Conservation (phyloP, 2,888 invertebrate species). For the Drosophila nr. perissopoda region DNA sequence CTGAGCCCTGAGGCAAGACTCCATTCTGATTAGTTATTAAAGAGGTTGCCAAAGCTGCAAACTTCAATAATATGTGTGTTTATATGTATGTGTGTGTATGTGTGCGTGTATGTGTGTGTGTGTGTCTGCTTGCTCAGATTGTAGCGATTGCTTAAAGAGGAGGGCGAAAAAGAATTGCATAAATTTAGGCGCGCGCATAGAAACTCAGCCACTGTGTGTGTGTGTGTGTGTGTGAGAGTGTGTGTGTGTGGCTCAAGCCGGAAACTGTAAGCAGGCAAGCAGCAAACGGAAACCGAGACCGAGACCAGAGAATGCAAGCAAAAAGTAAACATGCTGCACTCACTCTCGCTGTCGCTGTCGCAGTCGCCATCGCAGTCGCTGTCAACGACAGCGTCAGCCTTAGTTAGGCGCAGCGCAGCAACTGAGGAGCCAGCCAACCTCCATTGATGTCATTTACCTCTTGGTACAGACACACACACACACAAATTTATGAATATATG, state of each 20-base stretch:
- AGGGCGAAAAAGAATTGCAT: constrained; percentile 53
- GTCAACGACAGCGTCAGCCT: constrained; percentile 10
- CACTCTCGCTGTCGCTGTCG: constrained; percentile 13
- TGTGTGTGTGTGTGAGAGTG: constrained; percentile 4
- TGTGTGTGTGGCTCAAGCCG: constrained; percentile 61
- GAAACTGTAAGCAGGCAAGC: constrained; percentile 80
- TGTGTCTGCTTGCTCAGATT: constrained; percentile 1
- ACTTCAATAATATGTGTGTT: constrained; percentile 8
- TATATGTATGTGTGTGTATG: not conserved
- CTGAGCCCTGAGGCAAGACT: constrained; percentile 26
- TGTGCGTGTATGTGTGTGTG: constrained; percentile 8
- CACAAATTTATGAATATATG: constrained; percentile 11
- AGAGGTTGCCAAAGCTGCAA: constrained; percentile 50
- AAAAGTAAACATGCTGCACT: constrained; percentile 54
- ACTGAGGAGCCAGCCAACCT: constrained; percentile 67
- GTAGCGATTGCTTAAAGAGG: constrained; percentile 25
- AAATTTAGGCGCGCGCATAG: constrained; percentile 71
- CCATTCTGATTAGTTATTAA: constrained; percentile 70
- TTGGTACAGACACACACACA: constrained; percentile 56
- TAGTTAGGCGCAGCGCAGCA: constrained; percentile 20
- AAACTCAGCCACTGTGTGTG: constrained; percentile 29
- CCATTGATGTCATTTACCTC: constrained; percentile 79
- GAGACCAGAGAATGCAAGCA: constrained; percentile 63
- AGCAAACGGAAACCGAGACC: constrained; percentile 73
- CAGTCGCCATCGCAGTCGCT: constrained; percentile 12